Evolutionary conservation across 2,888 invertebrate genomes (phyloP).

Genomic region (Troides aeacus): DNA sequence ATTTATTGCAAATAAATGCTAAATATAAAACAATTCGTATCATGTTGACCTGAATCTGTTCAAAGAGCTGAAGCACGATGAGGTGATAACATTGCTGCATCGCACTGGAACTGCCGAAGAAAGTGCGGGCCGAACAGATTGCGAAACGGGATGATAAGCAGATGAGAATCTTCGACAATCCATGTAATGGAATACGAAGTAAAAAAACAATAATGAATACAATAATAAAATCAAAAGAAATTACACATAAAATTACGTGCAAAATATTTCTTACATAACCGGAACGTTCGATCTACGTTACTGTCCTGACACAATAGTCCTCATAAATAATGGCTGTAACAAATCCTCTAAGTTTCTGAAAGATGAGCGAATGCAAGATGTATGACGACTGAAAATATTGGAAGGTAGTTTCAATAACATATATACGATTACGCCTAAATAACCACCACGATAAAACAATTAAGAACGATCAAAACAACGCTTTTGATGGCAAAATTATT

Average conservation of each 20-base stretch:
- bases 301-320: background rate
- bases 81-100: conserved; percentile 45
- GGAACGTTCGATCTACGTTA: conserved; percentile 5
- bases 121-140: conserved; percentile 53
- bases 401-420: too few species aligned
- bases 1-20: conserved; percentile 74
- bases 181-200: conserved; percentile 44
- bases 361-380: background rate
- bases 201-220: conserved; percentile 29
- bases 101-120: conserved; percentile 55
- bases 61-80: conserved; percentile 51
- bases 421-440: too few species aligned
- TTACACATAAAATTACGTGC: background rate
- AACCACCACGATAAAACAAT: too few species aligned
- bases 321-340: background rate
- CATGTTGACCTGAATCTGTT: conserved; percentile 64
- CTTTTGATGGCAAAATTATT: too few species aligned
- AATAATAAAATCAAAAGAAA: conserved; percentile 21
- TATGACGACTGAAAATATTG: too few species aligned
- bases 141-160: conserved; percentile 48
- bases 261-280: conserved; percentile 3
- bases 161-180: conserved; percentile 46
- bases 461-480: too few species aligned
- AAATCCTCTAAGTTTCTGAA: background rate
- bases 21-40: conserved; percentile 65